These are phyloP conservation scores for Liasis olivaceus DNA, from an alignment of 2,797 vertebrate genomes.

Conservation along the genomic window DNA sequence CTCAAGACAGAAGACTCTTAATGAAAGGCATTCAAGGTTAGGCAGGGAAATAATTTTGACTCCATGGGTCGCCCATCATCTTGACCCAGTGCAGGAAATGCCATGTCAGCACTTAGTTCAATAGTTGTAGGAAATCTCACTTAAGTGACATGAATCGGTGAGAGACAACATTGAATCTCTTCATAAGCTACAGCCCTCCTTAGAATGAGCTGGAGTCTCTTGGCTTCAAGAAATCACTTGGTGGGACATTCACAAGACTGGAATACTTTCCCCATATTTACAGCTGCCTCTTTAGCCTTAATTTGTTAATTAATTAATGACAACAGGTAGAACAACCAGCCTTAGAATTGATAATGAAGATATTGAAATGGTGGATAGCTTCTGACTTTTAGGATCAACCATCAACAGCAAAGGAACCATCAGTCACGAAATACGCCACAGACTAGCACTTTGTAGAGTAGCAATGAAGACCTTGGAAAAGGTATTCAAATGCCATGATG, in stretches of 20 bases:
- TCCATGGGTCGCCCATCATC: slow-evolving; percentile 42
- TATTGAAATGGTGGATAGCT: not conserved
- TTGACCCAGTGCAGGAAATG: slow-evolving; percentile 17
- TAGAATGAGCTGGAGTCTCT: slow-evolving; percentile 13
- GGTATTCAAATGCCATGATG: not conserved
- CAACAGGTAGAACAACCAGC: not conserved
- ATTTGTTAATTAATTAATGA: not conserved
- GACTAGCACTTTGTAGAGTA: not conserved
- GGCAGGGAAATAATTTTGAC: not conserved
- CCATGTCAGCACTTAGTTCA: not conserved
- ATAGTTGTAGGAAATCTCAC: slow-evolving; percentile 39
- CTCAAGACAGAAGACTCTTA: slow-evolving; percentile 36
- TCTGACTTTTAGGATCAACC: not conserved
- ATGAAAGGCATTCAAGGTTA: slow-evolving; percentile 41
- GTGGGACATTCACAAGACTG: not conserved
- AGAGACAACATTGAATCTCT: not conserved
- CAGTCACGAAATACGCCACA: not conserved
- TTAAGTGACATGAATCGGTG: slow-evolving; percentile 9
- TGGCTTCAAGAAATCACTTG: not conserved
- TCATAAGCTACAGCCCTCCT: slow-evolving; percentile 28
- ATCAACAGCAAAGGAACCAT: not conserved
- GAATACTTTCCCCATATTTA: not conserved
- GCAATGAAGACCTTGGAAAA: not conserved
- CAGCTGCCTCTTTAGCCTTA: not conserved
- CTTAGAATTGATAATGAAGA: not conserved